Conservation (phyloP, 2,888 invertebrate species). For the Callimorpha dominula region DNA sequence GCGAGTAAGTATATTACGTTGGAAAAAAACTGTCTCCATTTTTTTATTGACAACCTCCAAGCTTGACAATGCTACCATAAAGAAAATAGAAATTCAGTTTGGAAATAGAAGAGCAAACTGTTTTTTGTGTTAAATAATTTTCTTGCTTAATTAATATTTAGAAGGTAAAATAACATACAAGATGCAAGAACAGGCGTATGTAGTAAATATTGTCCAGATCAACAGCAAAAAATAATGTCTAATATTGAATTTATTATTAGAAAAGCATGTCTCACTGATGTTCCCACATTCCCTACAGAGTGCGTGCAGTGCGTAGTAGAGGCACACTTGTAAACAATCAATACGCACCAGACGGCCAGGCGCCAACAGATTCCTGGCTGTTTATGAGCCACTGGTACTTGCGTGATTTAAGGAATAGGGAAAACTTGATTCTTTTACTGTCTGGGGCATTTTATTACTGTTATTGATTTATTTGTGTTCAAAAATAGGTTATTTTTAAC, state of each 20-base stretch:
- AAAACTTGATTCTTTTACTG: background rate
- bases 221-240: background rate
- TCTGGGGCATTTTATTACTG: conserved; percentile 2
- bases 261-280: background rate
- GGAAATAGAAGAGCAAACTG: too few species aligned
- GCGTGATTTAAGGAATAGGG: conserved; percentile 25
- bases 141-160: too few species aligned
- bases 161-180: too few species aligned
- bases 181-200: too few species aligned
- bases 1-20: too few species aligned
- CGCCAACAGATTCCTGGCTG: conserved; percentile 26
- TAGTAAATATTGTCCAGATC: too few species aligned
- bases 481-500: too few species aligned
- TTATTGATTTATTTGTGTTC: background rate
- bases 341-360: conserved; percentile 25
- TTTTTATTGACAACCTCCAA: too few species aligned
- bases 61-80: too few species aligned
- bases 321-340: conserved; percentile 21
- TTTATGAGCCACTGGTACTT: conserved; percentile 47
- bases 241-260: background rate
- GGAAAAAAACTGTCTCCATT: too few species aligned
- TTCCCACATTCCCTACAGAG: background rate
- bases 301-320: conserved; percentile 9
- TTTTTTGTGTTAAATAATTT: too few species aligned
- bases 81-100: too few species aligned